phyloP scores from a whole-genome alignment of 2,113 vertebrate species.

The Lampris megalopsis region DNA sequence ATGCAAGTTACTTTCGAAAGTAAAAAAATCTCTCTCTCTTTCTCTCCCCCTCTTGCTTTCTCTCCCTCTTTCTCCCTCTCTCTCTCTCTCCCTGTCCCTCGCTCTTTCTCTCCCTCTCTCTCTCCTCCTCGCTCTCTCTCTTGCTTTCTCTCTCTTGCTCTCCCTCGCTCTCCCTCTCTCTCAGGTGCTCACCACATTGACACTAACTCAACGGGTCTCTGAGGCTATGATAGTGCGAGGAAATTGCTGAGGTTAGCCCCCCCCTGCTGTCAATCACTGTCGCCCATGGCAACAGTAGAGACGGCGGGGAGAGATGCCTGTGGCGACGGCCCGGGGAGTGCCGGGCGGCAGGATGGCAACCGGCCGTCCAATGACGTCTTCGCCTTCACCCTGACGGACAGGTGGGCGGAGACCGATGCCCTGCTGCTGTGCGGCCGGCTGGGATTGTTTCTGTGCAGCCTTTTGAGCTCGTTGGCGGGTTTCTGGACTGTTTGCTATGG shows the following conservation, averaged over 20 bases:
- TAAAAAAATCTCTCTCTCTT: too few species aligned
- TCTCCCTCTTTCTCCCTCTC: too few species aligned
- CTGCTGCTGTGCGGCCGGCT: slow-evolving; percentile 51
- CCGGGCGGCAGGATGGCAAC: slow-evolving; percentile 55
- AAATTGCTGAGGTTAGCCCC: slow-evolving; percentile 86
- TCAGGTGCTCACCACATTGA: slow-evolving; percentile 80
- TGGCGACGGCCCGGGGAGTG: slow-evolving; percentile 2
- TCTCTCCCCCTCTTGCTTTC: too few species aligned
- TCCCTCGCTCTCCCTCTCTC: background rate
- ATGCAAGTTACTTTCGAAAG: too few species aligned
- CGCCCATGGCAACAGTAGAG: slow-evolving; percentile 30
- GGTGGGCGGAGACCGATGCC: slow-evolving; percentile 77
- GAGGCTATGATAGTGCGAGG: slow-evolving; percentile 58
- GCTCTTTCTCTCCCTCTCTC: background rate
- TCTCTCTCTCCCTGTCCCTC: too few species aligned
- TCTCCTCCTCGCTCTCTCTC: slow-evolving; percentile 15
- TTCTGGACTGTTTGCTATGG: background rate
- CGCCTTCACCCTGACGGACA: slow-evolving; percentile 75
- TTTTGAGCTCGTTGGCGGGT: slow-evolving; percentile 21
- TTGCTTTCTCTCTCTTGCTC: too few species aligned
- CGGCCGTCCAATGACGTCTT: slow-evolving; percentile 75
- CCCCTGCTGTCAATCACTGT: slow-evolving; percentile 67
- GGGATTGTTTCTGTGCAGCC: background rate
- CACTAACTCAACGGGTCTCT: slow-evolving; percentile 70
- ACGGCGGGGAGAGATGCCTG: slow-evolving; percentile 57